Conservation (phyloP, 2,888 invertebrate genomes). For the Ochropleura plecta region DNA sequence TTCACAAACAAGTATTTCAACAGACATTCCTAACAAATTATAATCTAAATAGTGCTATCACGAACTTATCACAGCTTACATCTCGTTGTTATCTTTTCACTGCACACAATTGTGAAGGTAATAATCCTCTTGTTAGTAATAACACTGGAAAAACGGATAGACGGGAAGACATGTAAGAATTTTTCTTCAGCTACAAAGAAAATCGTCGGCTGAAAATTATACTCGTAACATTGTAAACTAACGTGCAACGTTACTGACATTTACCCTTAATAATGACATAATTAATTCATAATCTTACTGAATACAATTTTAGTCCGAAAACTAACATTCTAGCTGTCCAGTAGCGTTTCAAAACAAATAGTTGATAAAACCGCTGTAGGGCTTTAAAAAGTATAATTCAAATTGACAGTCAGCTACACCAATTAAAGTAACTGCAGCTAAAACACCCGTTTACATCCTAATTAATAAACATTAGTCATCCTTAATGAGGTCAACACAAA, state of each 20-base stretch:
- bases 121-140: constrained; percentile 24
- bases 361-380: not conserved
- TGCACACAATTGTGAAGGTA: constrained; percentile 38
- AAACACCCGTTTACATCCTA: constrained; percentile 32
- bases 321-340: not conserved
- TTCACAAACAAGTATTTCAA: constrained; percentile 39
- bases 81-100: constrained; percentile 52
- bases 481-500: constrained; percentile 39
- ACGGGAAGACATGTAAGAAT: constrained; percentile 7
- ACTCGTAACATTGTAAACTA: constrained; percentile 21
- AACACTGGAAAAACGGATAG: constrained; percentile 9
- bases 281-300: not conserved
- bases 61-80: constrained; percentile 41
- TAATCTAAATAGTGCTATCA: constrained; percentile 52
- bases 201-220: constrained; percentile 31
- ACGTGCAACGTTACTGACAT: constrained; percentile 1
- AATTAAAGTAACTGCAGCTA: constrained; percentile 34
- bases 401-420: not conserved
- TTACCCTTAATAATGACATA: constrained; percentile 14
- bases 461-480: constrained; percentile 49
- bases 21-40: constrained; percentile 48
- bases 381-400: not conserved
- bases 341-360: not conserved
- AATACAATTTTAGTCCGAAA: not conserved
- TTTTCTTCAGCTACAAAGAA: constrained; percentile 21